Evolutionary conservation across 2,888 invertebrate genomes (phyloP).

Genomic region (Oscheius onirici): DNA sequence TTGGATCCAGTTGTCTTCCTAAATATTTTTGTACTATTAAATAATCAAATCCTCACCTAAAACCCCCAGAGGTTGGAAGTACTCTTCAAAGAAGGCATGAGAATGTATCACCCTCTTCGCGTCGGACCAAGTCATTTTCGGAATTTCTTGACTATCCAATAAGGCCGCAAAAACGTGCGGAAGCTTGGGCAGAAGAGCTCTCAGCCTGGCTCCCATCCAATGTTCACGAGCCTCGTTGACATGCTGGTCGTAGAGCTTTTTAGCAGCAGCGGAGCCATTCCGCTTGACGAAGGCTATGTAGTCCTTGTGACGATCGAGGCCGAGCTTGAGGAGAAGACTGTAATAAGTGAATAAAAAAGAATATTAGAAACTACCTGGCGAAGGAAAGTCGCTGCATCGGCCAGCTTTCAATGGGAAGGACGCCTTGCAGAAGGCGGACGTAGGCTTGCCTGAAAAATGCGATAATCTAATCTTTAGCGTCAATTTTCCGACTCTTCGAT

Average conservation of each 20-base stretch:
- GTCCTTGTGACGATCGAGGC: slow-evolving; percentile 84
- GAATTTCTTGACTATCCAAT: slow-evolving; percentile 73
- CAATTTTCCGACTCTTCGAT: too few relatives aligned
- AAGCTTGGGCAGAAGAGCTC: slow-evolving; percentile 53
- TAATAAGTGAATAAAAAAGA: slow-evolving; percentile 75
- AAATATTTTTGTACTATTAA: neutral
- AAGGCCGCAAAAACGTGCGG: slow-evolving; percentile 50
- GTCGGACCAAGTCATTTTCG: slow-evolving; percentile 83
- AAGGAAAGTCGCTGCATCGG: slow-evolving; percentile 80
- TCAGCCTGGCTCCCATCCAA: slow-evolving; percentile 52
- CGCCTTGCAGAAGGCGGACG: slow-evolving; percentile 32
- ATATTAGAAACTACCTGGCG: slow-evolving; percentile 76
- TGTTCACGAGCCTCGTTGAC: slow-evolving; percentile 53
- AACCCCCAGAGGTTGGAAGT: slow-evolving; percentile 75
- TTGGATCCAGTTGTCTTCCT: slow-evolving; percentile 34
- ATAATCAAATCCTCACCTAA: slow-evolving; percentile 13
- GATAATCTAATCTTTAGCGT: too few relatives aligned
- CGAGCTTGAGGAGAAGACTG: slow-evolving; percentile 19
- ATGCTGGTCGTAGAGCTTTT: slow-evolving; percentile 56
- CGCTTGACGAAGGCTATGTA: slow-evolving; percentile 51
- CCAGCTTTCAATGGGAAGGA: slow-evolving; percentile 53
- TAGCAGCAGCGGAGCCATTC: slow-evolving; percentile 57
- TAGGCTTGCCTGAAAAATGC: slow-evolving; percentile 25
- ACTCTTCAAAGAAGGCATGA: slow-evolving; percentile 91
- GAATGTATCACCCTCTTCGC: slow-evolving; percentile 86